Conservation (phyloP, 1,140 invertebrate genomes). For the Rhopalosiphum maidis region DNA sequence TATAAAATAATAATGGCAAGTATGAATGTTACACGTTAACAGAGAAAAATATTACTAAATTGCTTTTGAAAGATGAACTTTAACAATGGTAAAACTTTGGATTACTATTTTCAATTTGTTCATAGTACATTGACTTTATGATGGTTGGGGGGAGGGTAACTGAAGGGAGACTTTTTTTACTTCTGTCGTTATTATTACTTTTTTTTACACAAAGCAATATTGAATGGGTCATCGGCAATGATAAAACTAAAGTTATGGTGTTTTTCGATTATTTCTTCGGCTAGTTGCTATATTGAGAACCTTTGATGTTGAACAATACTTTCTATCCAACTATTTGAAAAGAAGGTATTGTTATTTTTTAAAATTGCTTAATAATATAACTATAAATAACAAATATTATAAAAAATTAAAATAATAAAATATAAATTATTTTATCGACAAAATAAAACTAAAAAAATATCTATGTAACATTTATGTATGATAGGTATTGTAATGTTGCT, state of each 20-base stretch:
- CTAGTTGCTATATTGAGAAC: neutral
- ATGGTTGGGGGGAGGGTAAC: neutral
- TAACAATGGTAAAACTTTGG: constrained; percentile 35
- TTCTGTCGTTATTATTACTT: neutral
- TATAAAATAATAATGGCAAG: neutral
- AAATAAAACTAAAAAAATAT: too few relatives aligned
- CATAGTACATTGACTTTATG: neutral
- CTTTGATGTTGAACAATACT: neutral
- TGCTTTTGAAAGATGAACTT: constrained; percentile 11
- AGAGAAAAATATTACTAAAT: neutral
- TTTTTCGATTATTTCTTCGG: neutral
- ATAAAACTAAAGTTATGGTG: constrained; percentile 34
- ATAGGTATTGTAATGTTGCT: neutral
- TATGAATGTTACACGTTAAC: neutral
- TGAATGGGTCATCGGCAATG: constrained; percentile 33
- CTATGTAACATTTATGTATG: neutral
- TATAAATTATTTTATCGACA: neutral
- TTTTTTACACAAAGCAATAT: constrained; percentile 23
- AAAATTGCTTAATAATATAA: neutral
- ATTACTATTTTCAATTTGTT: constrained; percentile 47
- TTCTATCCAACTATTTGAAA: neutral
- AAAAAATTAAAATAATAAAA: neutral
- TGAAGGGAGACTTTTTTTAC: constrained; percentile 16
- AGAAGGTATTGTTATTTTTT: neutral
- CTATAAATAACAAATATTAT: neutral